Percentiles rank a stretch among this genome's conserved stretches.
Conservation (phyloP, 2,888 invertebrate species). For the Acleris emargana region DNA sequence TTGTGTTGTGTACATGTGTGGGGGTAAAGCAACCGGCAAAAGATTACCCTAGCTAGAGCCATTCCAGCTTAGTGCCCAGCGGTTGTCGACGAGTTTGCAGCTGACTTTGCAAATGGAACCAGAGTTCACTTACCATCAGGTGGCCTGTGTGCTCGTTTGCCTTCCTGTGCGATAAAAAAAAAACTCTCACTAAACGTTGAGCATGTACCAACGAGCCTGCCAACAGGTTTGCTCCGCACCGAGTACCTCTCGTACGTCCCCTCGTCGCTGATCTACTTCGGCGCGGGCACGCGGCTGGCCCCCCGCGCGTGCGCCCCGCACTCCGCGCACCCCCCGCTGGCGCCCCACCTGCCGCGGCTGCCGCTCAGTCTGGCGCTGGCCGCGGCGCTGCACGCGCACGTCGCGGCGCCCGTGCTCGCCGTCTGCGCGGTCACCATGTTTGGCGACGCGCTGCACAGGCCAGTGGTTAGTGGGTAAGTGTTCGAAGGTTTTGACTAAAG, state of each 20-base stretch:
- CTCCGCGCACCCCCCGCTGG: not conserved
- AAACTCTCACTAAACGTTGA: no score
- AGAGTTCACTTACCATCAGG: no score
- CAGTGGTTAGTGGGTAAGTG: conserved; percentile 53
- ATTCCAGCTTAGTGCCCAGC: no score
- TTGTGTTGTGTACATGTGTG: no score
- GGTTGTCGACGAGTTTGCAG: no score
- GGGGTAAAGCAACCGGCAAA: no score
- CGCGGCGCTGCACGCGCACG: conserved; percentile 42
- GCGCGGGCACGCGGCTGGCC: conserved; percentile 38
- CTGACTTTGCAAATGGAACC: no score
- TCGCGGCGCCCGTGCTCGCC: conserved; percentile 31
- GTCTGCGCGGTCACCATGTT: conserved; percentile 43
- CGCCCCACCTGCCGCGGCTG: not conserved
- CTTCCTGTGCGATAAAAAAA: no score
- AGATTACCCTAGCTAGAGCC: no score
- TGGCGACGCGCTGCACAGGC: conserved; percentile 39
- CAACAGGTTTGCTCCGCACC: conserved; percentile 53
- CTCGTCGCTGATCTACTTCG: conserved; percentile 57
- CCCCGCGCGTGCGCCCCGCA: conserved; percentile 35
- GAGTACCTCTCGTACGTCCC: conserved; percentile 53
- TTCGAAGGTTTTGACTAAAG: not conserved
- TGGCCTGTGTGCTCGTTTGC: no score
- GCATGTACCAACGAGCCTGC: no score
- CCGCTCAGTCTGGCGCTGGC: conserved; percentile 25